Percentiles rank a stretch among this genome's conserved stretches.
phyloP scores from a whole-genome alignment of 1,140 invertebrate genomes.

The Orius insidiosus region DNA sequence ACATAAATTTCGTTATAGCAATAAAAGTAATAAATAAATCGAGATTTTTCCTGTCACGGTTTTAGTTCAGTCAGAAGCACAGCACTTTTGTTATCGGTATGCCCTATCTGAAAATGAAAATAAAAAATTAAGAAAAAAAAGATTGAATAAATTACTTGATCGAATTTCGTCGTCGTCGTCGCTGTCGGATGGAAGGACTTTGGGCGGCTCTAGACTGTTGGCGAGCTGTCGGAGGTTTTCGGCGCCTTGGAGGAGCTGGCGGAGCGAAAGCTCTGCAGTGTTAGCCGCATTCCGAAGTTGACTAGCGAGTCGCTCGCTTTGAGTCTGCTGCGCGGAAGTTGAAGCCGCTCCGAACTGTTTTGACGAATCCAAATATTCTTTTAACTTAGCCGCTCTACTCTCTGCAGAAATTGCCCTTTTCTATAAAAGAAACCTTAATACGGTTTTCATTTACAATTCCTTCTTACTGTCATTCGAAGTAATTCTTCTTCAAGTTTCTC shows the following conservation, averaged over 20 bases:
- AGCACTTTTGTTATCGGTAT: too few species aligned
- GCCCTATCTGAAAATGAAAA: too few species aligned
- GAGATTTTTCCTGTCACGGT: too few species aligned
- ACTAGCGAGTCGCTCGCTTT: conserved; percentile 27
- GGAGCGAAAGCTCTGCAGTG: conserved; percentile 40
- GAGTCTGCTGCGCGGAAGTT: conserved; percentile 23
- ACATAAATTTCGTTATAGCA: too few species aligned
- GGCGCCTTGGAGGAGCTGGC: conserved; percentile 1
- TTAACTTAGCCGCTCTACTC: conserved; percentile 32
- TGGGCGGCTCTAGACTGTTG: conserved; percentile 3
- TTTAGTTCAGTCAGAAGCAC: too few species aligned
- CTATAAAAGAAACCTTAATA: conserved; percentile 28
- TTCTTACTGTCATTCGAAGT: conserved; percentile 3
- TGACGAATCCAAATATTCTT: conserved; percentile 22
- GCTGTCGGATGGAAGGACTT: conserved; percentile 1
- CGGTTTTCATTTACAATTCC: too few species aligned
- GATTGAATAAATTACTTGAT: too few species aligned
- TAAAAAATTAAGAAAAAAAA: too few species aligned
- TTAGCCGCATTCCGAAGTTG: conserved; percentile 40
- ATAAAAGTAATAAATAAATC: too few species aligned
- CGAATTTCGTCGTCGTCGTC: conserved; percentile 5
- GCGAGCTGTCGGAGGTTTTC: conserved; percentile 7
- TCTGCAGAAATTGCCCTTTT: conserved; percentile 35
- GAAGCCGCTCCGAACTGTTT: conserved; percentile 8
- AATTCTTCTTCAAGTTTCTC: conserved; percentile 8